Conservation (phyloP, 1,140 invertebrate genomes). For the Nylanderia fulva region DNA sequence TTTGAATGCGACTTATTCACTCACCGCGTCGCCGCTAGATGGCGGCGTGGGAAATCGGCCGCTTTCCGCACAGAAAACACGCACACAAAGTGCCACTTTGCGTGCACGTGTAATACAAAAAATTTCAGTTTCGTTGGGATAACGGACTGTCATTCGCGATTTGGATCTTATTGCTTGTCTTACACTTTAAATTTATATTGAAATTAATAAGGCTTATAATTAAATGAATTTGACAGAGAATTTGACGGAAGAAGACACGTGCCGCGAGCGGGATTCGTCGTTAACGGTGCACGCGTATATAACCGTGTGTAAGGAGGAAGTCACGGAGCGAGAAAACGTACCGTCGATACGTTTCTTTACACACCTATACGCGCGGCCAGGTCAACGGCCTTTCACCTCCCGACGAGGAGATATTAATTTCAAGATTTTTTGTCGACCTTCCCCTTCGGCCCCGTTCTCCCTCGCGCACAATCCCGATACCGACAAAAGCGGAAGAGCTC, state of each 20-base stretch:
- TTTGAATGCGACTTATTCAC: too few species aligned
- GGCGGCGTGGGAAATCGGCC: too few species aligned
- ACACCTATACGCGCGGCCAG: conserved; percentile 58
- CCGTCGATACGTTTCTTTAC: conserved; percentile 61
- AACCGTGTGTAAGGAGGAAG: conserved; percentile 43
- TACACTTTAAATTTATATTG: too few species aligned
- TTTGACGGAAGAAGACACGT: too few species aligned
- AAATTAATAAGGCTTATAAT: neutral
- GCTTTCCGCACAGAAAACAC: too few species aligned
- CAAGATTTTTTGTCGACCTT: conserved; percentile 73
- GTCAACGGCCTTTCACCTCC: conserved; percentile 72
- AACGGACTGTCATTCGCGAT: too few species aligned
- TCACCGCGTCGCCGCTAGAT: too few species aligned
- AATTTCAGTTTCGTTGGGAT: too few species aligned
- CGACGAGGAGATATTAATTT: conserved; percentile 75
- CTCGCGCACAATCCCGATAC: conserved; percentile 52
- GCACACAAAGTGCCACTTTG: too few species aligned
- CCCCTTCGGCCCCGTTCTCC: conserved; percentile 25
- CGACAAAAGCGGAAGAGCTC: conserved; percentile 65
- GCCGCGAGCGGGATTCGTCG: conserved; percentile 29
- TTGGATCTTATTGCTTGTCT: too few species aligned
- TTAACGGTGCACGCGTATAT: neutral
- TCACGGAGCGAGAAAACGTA: conserved; percentile 39
- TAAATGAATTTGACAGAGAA: neutral
- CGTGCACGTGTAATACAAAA: too few species aligned